These are phyloP conservation scores for Brachionichthys hirsutus DNA, from an alignment of 2,113 vertebrate genomes.

Conservation along the genomic window DNA sequence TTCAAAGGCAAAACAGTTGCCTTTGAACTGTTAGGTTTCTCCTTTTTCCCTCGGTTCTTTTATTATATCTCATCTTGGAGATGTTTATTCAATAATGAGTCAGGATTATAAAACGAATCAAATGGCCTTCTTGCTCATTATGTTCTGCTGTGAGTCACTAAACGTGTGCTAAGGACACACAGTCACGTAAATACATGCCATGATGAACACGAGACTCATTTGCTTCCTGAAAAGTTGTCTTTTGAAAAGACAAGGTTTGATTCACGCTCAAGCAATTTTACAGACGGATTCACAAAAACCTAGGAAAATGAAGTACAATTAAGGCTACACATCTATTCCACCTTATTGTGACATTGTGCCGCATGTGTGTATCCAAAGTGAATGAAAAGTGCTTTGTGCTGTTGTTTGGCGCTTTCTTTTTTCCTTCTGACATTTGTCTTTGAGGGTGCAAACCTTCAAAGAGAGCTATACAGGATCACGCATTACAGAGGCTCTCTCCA, in stretches of 20 bases:
- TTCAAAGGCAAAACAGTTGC: too few relatives aligned
- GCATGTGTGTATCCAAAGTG: neutral
- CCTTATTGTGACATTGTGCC: slow-evolving; percentile 1
- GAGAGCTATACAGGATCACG: slow-evolving; percentile 55
- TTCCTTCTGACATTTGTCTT: slow-evolving; percentile 47
- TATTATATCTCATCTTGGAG: too few relatives aligned
- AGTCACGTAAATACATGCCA: neutral
- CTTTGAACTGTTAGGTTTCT: too few relatives aligned
- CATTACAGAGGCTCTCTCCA: slow-evolving; percentile 56
- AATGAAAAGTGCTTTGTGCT: slow-evolving; percentile 11
- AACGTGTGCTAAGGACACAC: neutral
- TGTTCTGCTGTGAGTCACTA: slow-evolving; percentile 2
- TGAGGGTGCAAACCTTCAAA: slow-evolving; percentile 67
- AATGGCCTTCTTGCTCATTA: slow-evolving; percentile 13
- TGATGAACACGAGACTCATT: slow-evolving; percentile 10
- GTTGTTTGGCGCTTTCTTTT: slow-evolving; percentile 41
- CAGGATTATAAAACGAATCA: too few relatives aligned
- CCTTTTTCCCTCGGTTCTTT: too few relatives aligned
- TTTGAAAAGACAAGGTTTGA: slow-evolving; percentile 3
- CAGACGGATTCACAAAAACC: neutral
- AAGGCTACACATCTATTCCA: neutral
- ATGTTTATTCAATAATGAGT: too few relatives aligned
- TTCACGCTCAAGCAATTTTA: neutral
- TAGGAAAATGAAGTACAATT: neutral
- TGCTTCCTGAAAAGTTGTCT: neutral